Conservation (phyloP, 2,888 invertebrate genomes). For the Drosophila parthenogenetica region DNA sequence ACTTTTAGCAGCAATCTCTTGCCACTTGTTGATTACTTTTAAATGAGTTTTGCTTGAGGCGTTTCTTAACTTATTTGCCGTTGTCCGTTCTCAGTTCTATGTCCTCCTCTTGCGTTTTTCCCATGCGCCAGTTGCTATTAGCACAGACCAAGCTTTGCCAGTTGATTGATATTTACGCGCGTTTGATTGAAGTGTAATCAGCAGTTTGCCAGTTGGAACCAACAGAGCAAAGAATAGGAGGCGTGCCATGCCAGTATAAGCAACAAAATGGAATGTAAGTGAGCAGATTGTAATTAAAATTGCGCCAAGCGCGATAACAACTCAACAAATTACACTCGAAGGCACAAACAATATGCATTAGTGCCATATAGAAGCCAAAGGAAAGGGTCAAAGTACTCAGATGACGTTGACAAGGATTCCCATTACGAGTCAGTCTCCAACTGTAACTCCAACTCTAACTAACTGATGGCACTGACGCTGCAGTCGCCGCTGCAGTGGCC, state of each 20-base stretch:
- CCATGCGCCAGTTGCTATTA: not conserved
- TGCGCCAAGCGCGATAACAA: constrained; percentile 56
- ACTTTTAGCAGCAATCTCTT: constrained; percentile 40
- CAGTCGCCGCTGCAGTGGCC: constrained; percentile 37
- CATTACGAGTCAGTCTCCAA: not conserved
- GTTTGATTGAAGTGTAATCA: constrained; percentile 80
- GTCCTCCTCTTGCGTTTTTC: not conserved
- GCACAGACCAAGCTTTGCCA: constrained; percentile 17
- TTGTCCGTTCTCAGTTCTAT: constrained; percentile 10
- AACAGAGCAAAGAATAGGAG: not conserved
- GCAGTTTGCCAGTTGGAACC: constrained; percentile 42
- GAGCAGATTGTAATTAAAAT: constrained; percentile 80
- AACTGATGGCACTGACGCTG: constrained; percentile 73
- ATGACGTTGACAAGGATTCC: constrained; percentile 45
- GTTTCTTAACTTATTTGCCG: constrained; percentile 50
- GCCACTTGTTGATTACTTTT: constrained; percentile 79
- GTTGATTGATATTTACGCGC: constrained; percentile 80
- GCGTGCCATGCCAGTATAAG: constrained; percentile 56
- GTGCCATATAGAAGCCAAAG: constrained; percentile 17
- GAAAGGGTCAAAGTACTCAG: constrained; percentile 66
- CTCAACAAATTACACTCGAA: constrained; percentile 68
- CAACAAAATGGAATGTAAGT: constrained; percentile 74
- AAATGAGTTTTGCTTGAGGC: constrained; percentile 75
- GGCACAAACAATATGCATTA: constrained; percentile 78
- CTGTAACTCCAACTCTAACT: constrained; percentile 21